Evolutionary conservation across 2,113 vertebrate genomes (phyloP).

Genomic region (Athene noctua): DNA sequence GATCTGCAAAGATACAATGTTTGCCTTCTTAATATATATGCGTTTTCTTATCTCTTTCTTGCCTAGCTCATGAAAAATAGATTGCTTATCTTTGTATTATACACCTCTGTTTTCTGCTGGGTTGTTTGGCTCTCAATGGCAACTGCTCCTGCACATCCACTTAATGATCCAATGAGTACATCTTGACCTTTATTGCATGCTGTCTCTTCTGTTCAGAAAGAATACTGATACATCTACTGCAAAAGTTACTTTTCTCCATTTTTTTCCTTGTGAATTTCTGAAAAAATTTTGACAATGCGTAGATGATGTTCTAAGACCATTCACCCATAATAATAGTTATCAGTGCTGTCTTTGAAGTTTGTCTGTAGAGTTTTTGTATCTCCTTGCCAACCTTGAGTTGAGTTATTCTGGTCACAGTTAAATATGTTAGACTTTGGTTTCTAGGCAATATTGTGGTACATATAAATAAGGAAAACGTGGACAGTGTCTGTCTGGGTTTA

Average conservation of each 20-base stretch:
- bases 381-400: neutral
- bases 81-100: neutral
- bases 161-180: neutral
- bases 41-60: neutral
- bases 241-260: neutral
- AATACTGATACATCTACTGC: neutral
- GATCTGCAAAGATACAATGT: neutral
- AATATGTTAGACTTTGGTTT: neutral
- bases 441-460: neutral
- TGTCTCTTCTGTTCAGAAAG: neutral
- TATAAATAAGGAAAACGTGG: neutral
- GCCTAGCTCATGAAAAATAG: neutral
- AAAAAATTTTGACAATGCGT: rapidly evolving
- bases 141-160: neutral
- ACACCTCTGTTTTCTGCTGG: neutral
- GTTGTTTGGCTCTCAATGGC: neutral
- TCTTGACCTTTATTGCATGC: neutral
- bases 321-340: neutral
- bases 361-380: neutral
- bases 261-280: neutral
- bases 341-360: neutral
- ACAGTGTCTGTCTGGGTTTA: neutral
- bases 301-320: neutral
- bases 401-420: neutral
- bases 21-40: neutral